Evolutionary conservation across 2,113 vertebrate genomes (phyloP), one percentile per base, ranked within the genome.

Genomic region (Eupsittula cactorum): DNA sequence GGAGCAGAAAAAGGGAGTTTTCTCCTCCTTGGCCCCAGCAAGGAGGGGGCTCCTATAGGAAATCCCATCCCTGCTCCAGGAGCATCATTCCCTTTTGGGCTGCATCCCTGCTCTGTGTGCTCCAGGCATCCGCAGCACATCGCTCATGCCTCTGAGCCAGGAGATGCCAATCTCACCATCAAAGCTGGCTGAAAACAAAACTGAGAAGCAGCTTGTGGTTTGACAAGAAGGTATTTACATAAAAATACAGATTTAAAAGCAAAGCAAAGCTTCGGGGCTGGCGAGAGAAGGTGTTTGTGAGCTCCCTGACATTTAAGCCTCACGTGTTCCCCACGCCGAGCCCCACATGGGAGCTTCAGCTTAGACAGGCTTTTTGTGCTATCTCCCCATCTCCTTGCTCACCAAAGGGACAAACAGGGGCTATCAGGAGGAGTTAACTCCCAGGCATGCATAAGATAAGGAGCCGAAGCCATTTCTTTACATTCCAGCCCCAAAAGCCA

Each of bases 181-280:
- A 98, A 97, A 98, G 97, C 95, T 97, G 94, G 93, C 96, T 97
- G 97, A 98, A 98, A 99, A 98, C 98, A 99, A 98, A 99, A 99
- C 98, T 97, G 98, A 99, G 98, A 98, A 98, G 97, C 96, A 98
- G 91, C 97, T 97, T 99, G 98, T 99, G 99, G 99, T 98, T 99
- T 99, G 98, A 94, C 95, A 88, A 97, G 98, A 46, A 98, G 96
- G 95, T 96, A 97, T 97, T 98, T 98, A 98, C 98, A 98, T 98
- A 96, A 98, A 97, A 93, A 93, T 60, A 86, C 92, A 53, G 96
- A 95, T 89, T 92, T 97, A 74, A 93, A 81, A 44, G 31, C 80
- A 59, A 59, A 59, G 57, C 57, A 59, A 59, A 59, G 57, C 91
- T 93, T 94, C 53, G 78, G 94, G 94, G 88, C 70, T n/a, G 63